Percentiles rank a stretch among this genome's conserved stretches.
These are phyloP conservation scores for Ascidia mentula DNA, from an alignment of 23 tunicate genomes.

Conservation along the genomic window DNA sequence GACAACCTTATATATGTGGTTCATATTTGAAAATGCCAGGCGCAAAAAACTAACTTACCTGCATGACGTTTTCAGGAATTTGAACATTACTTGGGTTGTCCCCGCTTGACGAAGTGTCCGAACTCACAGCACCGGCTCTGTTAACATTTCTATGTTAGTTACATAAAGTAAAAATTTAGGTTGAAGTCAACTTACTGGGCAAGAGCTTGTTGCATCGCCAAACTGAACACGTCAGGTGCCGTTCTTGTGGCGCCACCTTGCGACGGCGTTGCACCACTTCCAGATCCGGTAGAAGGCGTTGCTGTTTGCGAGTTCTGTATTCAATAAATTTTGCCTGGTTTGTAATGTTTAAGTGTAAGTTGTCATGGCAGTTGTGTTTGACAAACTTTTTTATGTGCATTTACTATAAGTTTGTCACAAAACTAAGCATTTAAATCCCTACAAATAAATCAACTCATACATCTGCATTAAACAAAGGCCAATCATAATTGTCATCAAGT, in stretches of 20 bases:
- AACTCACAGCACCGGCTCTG: neutral
- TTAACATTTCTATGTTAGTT: neutral
- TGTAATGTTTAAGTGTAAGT: no score
- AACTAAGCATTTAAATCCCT: no score
- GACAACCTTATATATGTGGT: no score
- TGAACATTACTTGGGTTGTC: neutral
- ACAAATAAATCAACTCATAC: no score
- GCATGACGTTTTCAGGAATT: neutral
- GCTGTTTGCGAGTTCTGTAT: conserved; percentile 31
- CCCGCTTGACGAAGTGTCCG: neutral
- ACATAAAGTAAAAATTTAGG: no score
- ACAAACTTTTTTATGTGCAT: no score
- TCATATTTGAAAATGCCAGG: no score
- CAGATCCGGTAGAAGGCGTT: conserved; percentile 18
- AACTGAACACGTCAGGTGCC: conserved; percentile 46
- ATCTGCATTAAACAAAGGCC: no score
- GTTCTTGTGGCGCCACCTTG: neutral
- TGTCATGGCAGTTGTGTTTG: no score
- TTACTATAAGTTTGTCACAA: no score
- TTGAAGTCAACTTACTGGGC: conserved; percentile 11
- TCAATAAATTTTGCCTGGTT: neutral
- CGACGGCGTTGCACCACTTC: neutral
- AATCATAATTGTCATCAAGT: no score
- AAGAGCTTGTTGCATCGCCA: conserved; percentile 72
- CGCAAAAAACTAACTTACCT: no score